A percentile compares a stretch with the other conserved stretches of the same genome.
phyloP scores from a whole-genome alignment of 23 tunicate genomes.

The Trididemnum nubilum region DNA sequence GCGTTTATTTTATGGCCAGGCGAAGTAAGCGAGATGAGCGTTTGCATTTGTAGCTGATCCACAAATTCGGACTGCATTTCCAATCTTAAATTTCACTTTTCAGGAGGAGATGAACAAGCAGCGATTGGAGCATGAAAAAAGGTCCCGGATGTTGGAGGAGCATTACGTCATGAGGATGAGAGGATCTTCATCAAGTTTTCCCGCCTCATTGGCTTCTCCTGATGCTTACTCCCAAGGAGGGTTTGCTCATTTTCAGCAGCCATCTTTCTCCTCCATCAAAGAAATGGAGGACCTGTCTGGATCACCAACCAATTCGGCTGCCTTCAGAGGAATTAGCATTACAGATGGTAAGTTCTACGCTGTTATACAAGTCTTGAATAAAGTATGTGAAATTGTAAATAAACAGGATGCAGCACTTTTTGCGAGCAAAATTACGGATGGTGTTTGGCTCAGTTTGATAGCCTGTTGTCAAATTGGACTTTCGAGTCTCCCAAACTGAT shows the following conservation, averaged over 20 bases:
- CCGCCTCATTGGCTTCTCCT: slow-evolving; percentile 6
- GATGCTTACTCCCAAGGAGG: slow-evolving; percentile 1
- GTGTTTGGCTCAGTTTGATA: no score
- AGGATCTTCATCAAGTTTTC: slow-evolving; percentile 34
- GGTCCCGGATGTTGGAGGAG: slow-evolving; percentile 79
- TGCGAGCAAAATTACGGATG: no score
- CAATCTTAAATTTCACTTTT: no score
- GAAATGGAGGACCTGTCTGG: slow-evolving; percentile 9
- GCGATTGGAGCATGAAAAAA: slow-evolving; percentile 61
- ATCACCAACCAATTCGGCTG: background rate
- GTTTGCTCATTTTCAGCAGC: background rate
- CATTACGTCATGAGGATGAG: slow-evolving; percentile 65
- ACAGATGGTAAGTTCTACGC: slow-evolving; percentile 33
- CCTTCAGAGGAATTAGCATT: background rate
- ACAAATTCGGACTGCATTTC: no score
- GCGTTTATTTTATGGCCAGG: no score
- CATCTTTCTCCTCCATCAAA: slow-evolving; percentile 33
- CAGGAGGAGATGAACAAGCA: slow-evolving; percentile 72
- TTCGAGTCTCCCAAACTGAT: no score
- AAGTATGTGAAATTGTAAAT: no score
- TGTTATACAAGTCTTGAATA: no score
- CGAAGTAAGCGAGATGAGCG: no score
- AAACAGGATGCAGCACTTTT: no score
- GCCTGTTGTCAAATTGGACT: no score
- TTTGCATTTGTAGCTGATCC: no score